phyloP scores from a whole-genome alignment of 1,140 invertebrate genomes.

The Cyclargus thomasi region DNA sequence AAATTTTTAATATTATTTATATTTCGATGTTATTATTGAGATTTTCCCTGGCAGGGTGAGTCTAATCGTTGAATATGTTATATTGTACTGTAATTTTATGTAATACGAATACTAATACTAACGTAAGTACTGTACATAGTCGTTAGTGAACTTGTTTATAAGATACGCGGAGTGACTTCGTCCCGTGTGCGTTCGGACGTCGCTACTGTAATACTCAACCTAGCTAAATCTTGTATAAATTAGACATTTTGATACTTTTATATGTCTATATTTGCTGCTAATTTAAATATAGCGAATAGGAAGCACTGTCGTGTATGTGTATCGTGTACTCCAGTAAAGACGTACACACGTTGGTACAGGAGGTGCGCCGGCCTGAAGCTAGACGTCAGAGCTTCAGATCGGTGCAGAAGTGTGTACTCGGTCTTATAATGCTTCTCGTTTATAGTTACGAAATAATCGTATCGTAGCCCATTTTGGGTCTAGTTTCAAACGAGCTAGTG shows the following conservation, averaged over 20 bases:
- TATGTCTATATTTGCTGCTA: slow-evolving; percentile 25
- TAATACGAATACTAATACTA: not conserved
- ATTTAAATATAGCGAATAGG: not conserved
- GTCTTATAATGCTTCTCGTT: not conserved
- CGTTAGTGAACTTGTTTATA: slow-evolving; percentile 22
- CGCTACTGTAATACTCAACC: slow-evolving; percentile 37
- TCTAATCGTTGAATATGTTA: not conserved
- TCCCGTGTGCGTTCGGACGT: slow-evolving; percentile 19
- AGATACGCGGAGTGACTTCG: slow-evolving; percentile 25
- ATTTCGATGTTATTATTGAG: not conserved
- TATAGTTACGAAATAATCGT: not conserved
- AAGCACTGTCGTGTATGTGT: not conserved
- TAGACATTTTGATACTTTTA: slow-evolving; percentile 31
- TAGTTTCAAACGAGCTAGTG: not conserved
- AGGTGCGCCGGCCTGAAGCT: slow-evolving; percentile 13
- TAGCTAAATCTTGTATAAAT: slow-evolving; percentile 34
- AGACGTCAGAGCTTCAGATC: not conserved
- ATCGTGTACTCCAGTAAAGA: too few species aligned
- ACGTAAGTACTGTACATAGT: slow-evolving; percentile 39
- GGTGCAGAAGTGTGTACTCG: not conserved
- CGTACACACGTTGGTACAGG: too few species aligned
- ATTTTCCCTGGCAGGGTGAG: not conserved
- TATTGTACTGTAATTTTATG: too few species aligned
- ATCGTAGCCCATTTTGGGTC: not conserved
- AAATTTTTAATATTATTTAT: not conserved